Conservation (phyloP, 2,797 vertebrate species). For the Halcyon leucocephala region DNA sequence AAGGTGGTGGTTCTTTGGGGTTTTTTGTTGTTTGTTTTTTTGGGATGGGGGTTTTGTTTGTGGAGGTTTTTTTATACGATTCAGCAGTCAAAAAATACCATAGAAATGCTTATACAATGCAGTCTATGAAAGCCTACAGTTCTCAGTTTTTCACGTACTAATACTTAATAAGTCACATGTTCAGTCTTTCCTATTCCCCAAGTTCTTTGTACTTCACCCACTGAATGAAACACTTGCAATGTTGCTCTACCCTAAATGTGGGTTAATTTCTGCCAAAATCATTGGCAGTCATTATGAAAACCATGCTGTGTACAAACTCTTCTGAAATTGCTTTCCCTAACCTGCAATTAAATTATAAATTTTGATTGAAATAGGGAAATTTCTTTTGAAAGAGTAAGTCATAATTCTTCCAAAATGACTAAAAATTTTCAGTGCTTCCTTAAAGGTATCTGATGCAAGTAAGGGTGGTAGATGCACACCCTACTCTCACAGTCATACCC, state of each 20-base stretch:
- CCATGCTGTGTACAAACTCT: conserved; percentile 21
- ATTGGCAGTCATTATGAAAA: conserved; percentile 35
- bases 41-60: background rate
- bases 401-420: background rate
- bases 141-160: background rate
- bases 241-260: background rate
- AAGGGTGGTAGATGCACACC: background rate
- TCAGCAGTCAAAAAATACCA: background rate
- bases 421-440: background rate
- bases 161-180: background rate
- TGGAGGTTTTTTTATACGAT: background rate
- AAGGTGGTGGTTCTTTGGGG: background rate
- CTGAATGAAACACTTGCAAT: conserved; percentile 15
- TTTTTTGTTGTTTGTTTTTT: background rate
- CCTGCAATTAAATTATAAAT: conserved; percentile 4
- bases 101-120: background rate
- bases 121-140: background rate
- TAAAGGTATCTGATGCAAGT: background rate
- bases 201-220: background rate
- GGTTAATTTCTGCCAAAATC: conserved; percentile 21
- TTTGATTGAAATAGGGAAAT: background rate
- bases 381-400: conserved; percentile 2
- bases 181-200: background rate
- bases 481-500: background rate
- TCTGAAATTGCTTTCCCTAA: conserved; percentile 36